Base-by-base conservation (phyloP, 30 jellyfish, hydroid and myxozoan species). In the Aurelia aurita region DNA sequence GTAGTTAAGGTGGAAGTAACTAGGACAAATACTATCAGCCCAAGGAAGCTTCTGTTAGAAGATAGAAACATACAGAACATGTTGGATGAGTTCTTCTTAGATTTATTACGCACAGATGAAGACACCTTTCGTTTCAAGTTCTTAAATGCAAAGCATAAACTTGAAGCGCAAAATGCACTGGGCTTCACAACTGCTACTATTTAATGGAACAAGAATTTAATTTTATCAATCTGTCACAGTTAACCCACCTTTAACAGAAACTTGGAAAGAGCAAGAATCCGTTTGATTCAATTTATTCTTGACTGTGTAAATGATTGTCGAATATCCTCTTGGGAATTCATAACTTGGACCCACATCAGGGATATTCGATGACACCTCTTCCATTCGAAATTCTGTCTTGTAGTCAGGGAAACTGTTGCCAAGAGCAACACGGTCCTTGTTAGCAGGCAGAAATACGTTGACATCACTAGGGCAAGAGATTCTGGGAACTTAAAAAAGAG, bases 401-500 rank as follows among this genome's bases (percentile, higher is more conserved):
- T 21, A 85, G 32, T 15, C 58, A 14, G 88, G 95, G 60, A 49
- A 85, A 20, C 58, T 54, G 80, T 85, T 85, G 25, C 84, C 95
- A 45, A 91, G 72, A 0, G 90, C 87, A 15, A 85, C 71, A 16
- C 81, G 69, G 34, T 59, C 72, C 47, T 66, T 62, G 34, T 79
- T 79, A 18, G 29, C 53, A 23, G 98, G 98, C n/a, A 91, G 69
- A 12, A 25, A 69, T 0, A 76, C 45, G 12, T 13, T 31, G 46
- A 85, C 53, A 54, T 91, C 96, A 15, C 35, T 67, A 27, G 98
- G 98, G 75, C 98, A 91, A 27, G 21, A 54, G 18, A 91, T 78
- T 58, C 32, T 68, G 34, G 89, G 90, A 67, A 34, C 98, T 91
- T 69, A 82, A 72, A 72, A 5, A 57, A 53, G 31, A 67, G 13